These are phyloP conservation scores for Drosophila ogumai DNA, from an alignment of 1,140 invertebrate species.

Conservation along the genomic window DNA sequence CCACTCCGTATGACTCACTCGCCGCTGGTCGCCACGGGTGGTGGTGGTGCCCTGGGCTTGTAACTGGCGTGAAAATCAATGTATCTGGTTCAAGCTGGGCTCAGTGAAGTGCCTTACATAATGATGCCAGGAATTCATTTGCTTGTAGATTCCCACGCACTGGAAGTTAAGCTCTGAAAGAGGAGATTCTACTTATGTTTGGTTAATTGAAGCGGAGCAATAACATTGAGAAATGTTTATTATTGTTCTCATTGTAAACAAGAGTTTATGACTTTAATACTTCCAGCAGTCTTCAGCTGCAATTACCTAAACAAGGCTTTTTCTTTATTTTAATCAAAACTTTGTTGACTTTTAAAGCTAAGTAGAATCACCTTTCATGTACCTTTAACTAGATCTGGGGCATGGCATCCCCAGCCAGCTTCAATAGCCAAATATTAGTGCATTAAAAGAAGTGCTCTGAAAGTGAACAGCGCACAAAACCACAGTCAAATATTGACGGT, in stretches of 20 bases:
- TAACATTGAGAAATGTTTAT: not conserved
- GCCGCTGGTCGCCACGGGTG: constrained; percentile 30
- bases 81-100: constrained; percentile 32
- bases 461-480: constrained; percentile 35
- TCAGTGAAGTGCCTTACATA: constrained; percentile 10
- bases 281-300: not conserved
- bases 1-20: constrained; percentile 54
- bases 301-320: not conserved
- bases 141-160: constrained; percentile 26
- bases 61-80: constrained; percentile 49
- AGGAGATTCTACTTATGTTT: not conserved
- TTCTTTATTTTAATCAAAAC: not conserved
- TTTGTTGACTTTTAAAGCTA: not conserved
- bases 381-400: constrained; percentile 2
- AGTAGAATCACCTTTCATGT: not conserved
- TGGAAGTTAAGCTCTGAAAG: not conserved
- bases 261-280: not conserved
- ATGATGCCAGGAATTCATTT: constrained; percentile 17
- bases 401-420: not conserved
- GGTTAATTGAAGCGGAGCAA: not conserved
- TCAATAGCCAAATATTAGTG: constrained; percentile 55
- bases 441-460: constrained; percentile 68
- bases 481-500: constrained; percentile 70
- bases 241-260: not conserved
- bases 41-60: constrained; percentile 5